phyloP scores from a whole-genome alignment of 2,113 vertebrate species.

The Otus sunia region DNA sequence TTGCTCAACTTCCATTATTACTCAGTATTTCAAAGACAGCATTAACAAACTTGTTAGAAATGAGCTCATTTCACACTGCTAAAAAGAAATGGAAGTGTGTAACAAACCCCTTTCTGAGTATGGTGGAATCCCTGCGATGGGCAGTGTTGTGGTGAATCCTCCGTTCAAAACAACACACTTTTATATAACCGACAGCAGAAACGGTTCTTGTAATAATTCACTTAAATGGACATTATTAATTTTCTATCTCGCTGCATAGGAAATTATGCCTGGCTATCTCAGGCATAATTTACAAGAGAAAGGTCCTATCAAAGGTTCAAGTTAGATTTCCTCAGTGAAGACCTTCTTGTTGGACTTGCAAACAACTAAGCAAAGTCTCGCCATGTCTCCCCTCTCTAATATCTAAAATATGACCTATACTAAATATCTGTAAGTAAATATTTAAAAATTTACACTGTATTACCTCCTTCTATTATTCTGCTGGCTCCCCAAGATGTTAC shows the following conservation, averaged over 20 bases:
- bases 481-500: background rate
- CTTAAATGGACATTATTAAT: conserved; percentile 18
- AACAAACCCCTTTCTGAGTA: background rate
- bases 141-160: background rate
- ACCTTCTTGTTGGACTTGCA: background rate
- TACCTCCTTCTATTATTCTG: background rate
- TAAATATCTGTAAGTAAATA: background rate
- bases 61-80: background rate
- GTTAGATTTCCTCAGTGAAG: background rate
- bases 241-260: conserved; percentile 9
- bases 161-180: background rate
- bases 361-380: background rate
- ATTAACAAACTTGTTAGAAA: background rate
- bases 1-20: background rate
- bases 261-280: conserved; percentile 18
- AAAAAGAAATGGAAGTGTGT: background rate
- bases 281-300: conserved; percentile 25
- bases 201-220: background rate
- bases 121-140: background rate
- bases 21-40: background rate
- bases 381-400: background rate
- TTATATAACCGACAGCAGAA: background rate
- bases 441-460: background rate
- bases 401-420: background rate
- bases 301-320: conserved; percentile 1